Conservation (phyloP, 2,113 vertebrate genomes). For the Phasianus colchicus region DNA sequence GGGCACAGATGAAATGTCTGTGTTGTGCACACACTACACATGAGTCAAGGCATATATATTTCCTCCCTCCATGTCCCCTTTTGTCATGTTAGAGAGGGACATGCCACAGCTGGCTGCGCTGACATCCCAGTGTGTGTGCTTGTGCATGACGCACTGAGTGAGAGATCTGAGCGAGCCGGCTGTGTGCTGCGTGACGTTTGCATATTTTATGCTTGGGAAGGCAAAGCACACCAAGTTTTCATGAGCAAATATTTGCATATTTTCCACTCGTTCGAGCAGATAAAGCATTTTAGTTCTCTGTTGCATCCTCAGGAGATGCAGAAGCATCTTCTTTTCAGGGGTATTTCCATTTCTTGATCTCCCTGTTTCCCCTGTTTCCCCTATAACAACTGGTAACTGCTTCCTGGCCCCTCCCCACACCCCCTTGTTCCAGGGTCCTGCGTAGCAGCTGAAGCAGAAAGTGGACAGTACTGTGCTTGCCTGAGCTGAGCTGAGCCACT, state of each 20-base stretch:
- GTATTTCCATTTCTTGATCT: neutral
- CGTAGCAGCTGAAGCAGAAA: neutral
- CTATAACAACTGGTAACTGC: neutral
- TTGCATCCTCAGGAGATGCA: neutral
- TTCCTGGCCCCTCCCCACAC: neutral
- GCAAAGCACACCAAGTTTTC: constrained; percentile 49
- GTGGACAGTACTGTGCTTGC: neutral
- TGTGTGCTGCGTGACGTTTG: neutral
- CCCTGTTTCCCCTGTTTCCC: neutral
- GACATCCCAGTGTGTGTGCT: neutral
- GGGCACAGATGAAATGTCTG: neutral
- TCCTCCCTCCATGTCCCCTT: neutral
- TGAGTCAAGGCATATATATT: fast-evolving
- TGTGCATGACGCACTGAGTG: neutral
- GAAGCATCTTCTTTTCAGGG: neutral
- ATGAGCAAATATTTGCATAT: constrained; percentile 78
- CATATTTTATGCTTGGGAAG: constrained; percentile 56
- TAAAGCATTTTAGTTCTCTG: neutral
- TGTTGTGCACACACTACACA: fast-evolving
- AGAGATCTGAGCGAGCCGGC: neutral
- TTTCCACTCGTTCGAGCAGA: constrained; percentile 68
- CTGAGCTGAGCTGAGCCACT: neutral
- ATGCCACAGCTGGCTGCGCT: neutral
- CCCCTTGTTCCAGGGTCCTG: fast-evolving
- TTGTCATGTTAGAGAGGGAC: neutral